These are phyloP conservation scores for Apotomis capreana DNA, from an alignment of 2,888 invertebrate species.

Conservation along the genomic window DNA sequence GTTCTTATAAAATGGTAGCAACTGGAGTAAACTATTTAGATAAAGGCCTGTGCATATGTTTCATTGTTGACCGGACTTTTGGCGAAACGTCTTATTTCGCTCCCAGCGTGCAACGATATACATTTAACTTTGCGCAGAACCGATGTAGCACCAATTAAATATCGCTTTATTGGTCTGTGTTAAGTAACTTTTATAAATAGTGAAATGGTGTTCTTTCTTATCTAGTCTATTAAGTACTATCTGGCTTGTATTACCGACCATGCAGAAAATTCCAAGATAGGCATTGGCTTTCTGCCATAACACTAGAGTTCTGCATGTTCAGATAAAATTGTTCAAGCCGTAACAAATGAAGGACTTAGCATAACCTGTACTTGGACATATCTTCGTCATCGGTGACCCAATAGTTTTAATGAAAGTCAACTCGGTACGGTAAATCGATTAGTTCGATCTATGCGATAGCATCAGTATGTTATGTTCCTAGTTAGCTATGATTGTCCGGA, in stretches of 20 bases:
- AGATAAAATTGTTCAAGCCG: slow-evolving; percentile 13
- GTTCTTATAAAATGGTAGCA: no score
- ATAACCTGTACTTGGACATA: slow-evolving; percentile 28
- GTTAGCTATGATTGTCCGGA: slow-evolving; percentile 71
- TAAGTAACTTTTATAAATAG: slow-evolving; percentile 53
- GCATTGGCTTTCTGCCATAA: slow-evolving; percentile 20
- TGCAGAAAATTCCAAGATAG: slow-evolving; percentile 19
- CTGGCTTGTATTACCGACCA: slow-evolving; percentile 25
- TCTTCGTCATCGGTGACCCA: slow-evolving; percentile 58
- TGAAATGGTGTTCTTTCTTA: slow-evolving; percentile 52
- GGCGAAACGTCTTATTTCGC: slow-evolving; percentile 3
- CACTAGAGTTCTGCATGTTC: slow-evolving; percentile 18
- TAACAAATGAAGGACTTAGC: slow-evolving; percentile 22
- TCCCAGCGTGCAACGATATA: slow-evolving; percentile 23
- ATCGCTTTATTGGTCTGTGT: slow-evolving; percentile 58
- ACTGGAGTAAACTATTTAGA: no score
- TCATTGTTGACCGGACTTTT: slow-evolving; percentile 23
- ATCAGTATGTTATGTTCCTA: slow-evolving; percentile 60
- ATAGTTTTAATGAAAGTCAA: slow-evolving; percentile 75
- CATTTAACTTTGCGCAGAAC: slow-evolving; percentile 28
- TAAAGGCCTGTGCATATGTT: no score
- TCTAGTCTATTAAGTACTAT: slow-evolving; percentile 49
- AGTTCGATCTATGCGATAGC: slow-evolving; percentile 71
- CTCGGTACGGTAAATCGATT: slow-evolving; percentile 69
- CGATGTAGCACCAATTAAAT: slow-evolving; percentile 60